Evolutionary conservation across 1,140 invertebrate species (phyloP).

Genomic region (Asbolus verrucosus): DNA sequence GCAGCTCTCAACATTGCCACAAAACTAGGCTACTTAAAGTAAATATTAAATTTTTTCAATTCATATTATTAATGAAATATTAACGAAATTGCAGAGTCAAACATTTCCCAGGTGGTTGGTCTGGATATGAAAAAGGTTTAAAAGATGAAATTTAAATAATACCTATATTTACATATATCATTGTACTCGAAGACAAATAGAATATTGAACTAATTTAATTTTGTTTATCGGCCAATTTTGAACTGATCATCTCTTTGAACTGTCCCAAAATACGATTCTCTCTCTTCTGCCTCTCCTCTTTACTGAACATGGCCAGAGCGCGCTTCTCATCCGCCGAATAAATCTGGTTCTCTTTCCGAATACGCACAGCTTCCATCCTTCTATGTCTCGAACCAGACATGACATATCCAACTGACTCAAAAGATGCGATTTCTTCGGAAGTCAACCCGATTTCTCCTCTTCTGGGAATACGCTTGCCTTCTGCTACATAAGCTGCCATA

Average conservation of each 20-base stretch:
- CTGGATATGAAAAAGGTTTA: slow-evolving; percentile 5
- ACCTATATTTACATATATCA: slow-evolving; percentile 12
- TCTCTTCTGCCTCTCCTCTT: slow-evolving; percentile 95
- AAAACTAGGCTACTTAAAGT: slow-evolving; percentile 67
- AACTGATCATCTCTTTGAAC: slow-evolving; percentile 91
- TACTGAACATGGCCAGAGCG: slow-evolving; percentile 97
- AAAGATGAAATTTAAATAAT: slow-evolving; percentile 4
- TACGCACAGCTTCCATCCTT: slow-evolving; percentile 99
- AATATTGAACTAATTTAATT: slow-evolving; percentile 59
- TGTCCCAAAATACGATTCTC: slow-evolving; percentile 97
- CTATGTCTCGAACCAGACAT: slow-evolving; percentile 99
- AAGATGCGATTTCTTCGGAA: slow-evolving; percentile 93
- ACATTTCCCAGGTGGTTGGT: slow-evolving; percentile 35
- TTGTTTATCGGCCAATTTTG: slow-evolving; percentile 72
- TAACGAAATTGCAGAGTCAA: slow-evolving; percentile 10
- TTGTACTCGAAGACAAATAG: background rate
- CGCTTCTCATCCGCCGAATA: slow-evolving; percentile 99
- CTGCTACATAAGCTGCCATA: slow-evolving; percentile 98
- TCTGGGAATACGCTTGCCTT: slow-evolving; percentile 97
- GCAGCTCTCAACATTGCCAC: slow-evolving; percentile 62
- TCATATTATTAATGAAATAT: background rate
- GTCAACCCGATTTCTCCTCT: slow-evolving; percentile 99
- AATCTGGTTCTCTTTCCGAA: slow-evolving; percentile 99
- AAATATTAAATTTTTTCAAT: slow-evolving; percentile 48
- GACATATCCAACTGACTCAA: slow-evolving; percentile 96